Percentiles rank a stretch among this genome's conserved stretches.
phyloP scores from a whole-genome alignment of 2,113 vertebrate species.

The Ardeotis arabs region DNA sequence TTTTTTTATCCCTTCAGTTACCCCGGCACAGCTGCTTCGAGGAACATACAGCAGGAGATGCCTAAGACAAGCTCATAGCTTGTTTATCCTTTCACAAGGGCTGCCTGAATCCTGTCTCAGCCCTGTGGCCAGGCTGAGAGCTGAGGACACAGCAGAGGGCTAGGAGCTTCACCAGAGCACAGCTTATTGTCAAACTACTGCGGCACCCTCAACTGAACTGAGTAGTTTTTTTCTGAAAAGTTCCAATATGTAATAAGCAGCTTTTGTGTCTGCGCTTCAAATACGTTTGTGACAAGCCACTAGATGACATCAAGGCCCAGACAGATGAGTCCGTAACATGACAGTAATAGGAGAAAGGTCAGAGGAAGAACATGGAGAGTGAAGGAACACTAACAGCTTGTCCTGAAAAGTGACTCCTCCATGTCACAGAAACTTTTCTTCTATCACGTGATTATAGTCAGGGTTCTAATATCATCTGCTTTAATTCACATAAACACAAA shows the following conservation, averaged over 20 bases:
- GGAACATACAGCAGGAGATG: not conserved
- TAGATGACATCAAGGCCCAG: not conserved
- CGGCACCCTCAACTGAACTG: fast-evolving
- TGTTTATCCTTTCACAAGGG: not conserved
- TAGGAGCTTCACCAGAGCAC: not conserved
- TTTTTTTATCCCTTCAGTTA: not conserved
- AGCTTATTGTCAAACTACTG: not conserved
- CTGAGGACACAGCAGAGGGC: not conserved
- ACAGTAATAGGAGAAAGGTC: not conserved
- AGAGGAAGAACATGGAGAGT: not conserved
- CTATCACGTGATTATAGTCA: not conserved
- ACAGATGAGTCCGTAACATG: not conserved
- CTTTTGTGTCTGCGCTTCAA: not conserved
- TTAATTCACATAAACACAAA: not conserved
- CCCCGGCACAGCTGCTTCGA: not conserved
- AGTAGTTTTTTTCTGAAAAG: not conserved
- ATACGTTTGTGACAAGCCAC: not conserved
- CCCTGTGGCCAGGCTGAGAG: not conserved
- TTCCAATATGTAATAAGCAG: not conserved
- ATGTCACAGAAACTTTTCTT: not conserved
- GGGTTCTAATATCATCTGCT: not conserved
- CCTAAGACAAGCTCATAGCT: fast-evolving
- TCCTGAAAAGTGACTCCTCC: not conserved
- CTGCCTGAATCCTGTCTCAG: not conserved
- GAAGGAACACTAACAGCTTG: not conserved